Conservation (phyloP, 2,888 invertebrate species). For the Neoscelio sp. region DNA sequence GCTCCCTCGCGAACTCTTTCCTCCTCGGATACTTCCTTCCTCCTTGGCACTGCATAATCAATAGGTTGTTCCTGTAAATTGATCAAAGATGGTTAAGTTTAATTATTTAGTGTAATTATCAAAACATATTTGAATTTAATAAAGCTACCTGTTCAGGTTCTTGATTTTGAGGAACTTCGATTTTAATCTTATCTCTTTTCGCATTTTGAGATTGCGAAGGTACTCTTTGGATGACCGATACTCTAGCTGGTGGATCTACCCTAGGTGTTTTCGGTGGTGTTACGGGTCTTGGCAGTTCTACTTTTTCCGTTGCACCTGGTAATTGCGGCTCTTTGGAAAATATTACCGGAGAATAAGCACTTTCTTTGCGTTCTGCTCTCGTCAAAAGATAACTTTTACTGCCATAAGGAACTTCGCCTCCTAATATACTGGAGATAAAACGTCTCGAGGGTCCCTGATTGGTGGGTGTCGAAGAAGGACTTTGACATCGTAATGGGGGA, state of each 20-base stretch:
- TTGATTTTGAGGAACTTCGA: constrained; percentile 80
- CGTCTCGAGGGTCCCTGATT: constrained; percentile 84
- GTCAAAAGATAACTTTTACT: constrained; percentile 91
- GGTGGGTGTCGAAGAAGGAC: constrained; percentile 71
- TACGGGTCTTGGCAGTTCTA: constrained; percentile 82
- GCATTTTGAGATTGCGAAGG: constrained; percentile 83
- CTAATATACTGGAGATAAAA: constrained; percentile 92
- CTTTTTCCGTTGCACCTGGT: constrained; percentile 84
- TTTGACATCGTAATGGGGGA: constrained; percentile 67
- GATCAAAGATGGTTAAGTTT: constrained; percentile 10
- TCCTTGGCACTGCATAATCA: constrained; percentile 94
- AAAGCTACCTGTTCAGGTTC: constrained; percentile 81
- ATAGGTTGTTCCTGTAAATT: constrained; percentile 91
- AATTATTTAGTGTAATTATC: no score
- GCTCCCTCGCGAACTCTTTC: constrained; percentile 84
- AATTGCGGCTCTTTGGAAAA: constrained; percentile 85
- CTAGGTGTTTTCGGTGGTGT: constrained; percentile 87
- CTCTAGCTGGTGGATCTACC: constrained; percentile 87
- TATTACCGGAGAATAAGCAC: constrained; percentile 84
- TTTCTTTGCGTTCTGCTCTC: constrained; percentile 92
- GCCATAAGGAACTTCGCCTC: constrained; percentile 93
- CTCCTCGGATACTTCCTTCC: constrained; percentile 87
- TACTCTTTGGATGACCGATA: constrained; percentile 93
- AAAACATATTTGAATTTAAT: neutral
- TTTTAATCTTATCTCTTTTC: constrained; percentile 79